Conservation (phyloP, 2,113 vertebrate species). For the Poeciliopsis prolifica region DNA sequence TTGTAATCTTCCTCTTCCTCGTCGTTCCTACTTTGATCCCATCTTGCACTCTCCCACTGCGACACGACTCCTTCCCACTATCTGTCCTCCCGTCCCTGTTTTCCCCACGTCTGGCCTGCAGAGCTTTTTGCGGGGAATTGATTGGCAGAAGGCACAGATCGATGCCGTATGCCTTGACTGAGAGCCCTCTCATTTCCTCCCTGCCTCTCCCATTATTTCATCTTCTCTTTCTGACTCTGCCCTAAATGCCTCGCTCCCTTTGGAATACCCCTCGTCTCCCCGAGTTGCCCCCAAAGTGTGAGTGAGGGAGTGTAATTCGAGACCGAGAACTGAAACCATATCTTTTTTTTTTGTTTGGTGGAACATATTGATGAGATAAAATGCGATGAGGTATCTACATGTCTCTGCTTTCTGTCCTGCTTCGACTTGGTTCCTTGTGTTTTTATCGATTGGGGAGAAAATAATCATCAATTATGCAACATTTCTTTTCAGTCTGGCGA, state of each 20-base stretch:
- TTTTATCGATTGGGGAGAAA: background rate
- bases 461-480: background rate
- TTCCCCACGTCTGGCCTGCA: conserved; percentile 70
- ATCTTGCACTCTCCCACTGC: conserved; percentile 32
- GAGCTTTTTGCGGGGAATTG: conserved; percentile 83
- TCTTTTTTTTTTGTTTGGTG: conserved; percentile 11
- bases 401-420: background rate
- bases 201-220: conserved; percentile 56
- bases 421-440: conserved; percentile 20
- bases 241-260: conserved; percentile 50
- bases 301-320: conserved; percentile 16
- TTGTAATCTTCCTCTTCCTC: conserved; percentile 32
- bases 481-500: background rate
- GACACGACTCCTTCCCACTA: conserved; percentile 39
- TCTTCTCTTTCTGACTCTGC: conserved; percentile 58
- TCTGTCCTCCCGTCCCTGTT: conserved; percentile 57
- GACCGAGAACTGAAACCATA: conserved; percentile 22
- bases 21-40: conserved; percentile 34
- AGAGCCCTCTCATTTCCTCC: conserved; percentile 74
- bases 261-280: conserved; percentile 59
- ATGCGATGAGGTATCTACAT: background rate
- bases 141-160: conserved; percentile 76
- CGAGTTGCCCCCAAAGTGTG: conserved; percentile 40
- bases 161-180: conserved; percentile 73
- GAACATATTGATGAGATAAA: conserved; percentile 23